Percentiles rank a stretch among this genome's conserved stretches.
Evolutionary conservation across 2,888 invertebrate genomes (phyloP).

Genomic region (Heliconius ismenius): DNA sequence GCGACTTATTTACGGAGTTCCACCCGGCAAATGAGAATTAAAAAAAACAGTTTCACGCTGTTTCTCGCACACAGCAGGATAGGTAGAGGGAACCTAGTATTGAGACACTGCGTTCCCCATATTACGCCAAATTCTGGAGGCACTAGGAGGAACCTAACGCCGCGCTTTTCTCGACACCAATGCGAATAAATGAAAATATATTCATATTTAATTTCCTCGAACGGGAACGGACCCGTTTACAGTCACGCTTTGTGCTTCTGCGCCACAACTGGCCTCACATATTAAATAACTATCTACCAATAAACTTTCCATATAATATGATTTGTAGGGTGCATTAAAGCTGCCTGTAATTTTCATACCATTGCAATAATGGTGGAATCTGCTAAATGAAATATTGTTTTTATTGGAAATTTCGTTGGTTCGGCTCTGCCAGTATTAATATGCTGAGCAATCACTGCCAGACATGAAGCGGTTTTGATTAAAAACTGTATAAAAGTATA

Average conservation of each 20-base stretch:
- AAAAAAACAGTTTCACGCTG: no score
- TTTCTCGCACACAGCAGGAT: no score
- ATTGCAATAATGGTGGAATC: constrained; percentile 36
- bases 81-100: no score
- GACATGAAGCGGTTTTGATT: constrained; percentile 35
- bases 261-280: no score
- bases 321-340: constrained; percentile 27
- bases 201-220: no score
- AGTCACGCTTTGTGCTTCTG: no score
- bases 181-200: no score
- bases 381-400: constrained; percentile 35
- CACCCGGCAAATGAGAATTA: constrained; percentile 6
- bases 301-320: constrained; percentile 26
- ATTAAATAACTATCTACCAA: constrained; percentile 24
- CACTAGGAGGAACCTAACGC: no score
- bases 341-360: constrained; percentile 32
- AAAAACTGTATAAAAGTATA: constrained; percentile 18
- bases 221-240: no score
- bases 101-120: no score
- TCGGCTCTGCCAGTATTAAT: constrained; percentile 40
- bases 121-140: no score
- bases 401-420: constrained; percentile 35
- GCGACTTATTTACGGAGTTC: constrained; percentile 25
- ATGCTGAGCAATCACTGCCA: constrained; percentile 37
- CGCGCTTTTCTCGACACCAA: no score